Conservation (phyloP, 1,140 invertebrate species). For the Coboldia fuscipes region DNA sequence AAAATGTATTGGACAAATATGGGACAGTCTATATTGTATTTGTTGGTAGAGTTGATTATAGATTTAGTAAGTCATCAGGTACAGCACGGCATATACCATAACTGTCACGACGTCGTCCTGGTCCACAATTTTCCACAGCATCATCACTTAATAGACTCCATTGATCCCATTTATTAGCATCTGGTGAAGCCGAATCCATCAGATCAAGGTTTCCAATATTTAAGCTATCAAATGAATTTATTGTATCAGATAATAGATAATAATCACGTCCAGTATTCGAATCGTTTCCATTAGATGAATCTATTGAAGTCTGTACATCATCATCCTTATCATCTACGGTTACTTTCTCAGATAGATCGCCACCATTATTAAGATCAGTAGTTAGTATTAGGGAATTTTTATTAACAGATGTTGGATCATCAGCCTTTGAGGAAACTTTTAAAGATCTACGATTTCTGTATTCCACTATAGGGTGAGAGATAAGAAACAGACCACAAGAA, state of each 20-base stretch:
- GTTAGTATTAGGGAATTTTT: too few relatives aligned
- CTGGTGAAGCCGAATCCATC: neutral
- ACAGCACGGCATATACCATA: slow-evolving; percentile 24
- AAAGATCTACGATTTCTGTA: too few relatives aligned
- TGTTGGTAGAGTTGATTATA: too few relatives aligned
- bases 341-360: neutral
- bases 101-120: slow-evolving; percentile 29
- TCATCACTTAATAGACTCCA: slow-evolving; percentile 26
- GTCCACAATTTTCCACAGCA: slow-evolving; percentile 35
- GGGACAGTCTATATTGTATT: too few relatives aligned
- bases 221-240: slow-evolving; percentile 1
- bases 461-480: too few relatives aligned
- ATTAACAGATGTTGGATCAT: too few relatives aligned
- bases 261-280: neutral
- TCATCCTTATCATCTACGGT: neutral
- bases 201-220: slow-evolving; percentile 1
- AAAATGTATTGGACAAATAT: too few relatives aligned
- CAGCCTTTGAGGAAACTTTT: too few relatives aligned
- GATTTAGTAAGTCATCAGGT: slow-evolving; percentile 1
- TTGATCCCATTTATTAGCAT: neutral
- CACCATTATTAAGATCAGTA: too few relatives aligned
- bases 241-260: slow-evolving; percentile 1
- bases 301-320: neutral
- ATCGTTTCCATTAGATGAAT: too few relatives aligned
- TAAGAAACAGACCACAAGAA: too few relatives aligned